phyloP scores from a whole-genome alignment of 2,113 vertebrate genomes.

The Siniperca knerii region DNA sequence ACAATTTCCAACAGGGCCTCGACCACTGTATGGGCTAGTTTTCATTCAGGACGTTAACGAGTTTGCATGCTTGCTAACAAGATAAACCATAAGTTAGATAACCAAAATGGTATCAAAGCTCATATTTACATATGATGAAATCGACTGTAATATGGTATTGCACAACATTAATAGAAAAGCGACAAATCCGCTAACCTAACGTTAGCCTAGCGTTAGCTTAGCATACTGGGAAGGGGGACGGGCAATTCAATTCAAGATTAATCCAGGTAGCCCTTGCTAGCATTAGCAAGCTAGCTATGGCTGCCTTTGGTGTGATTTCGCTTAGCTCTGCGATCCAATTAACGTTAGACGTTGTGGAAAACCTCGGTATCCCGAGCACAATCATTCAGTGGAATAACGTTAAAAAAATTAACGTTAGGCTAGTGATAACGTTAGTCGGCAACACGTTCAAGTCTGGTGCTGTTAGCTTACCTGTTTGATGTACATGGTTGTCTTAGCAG shows the following conservation, averaged over 20 bases:
- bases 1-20: constrained; percentile 35
- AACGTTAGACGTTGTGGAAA: background rate
- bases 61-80: background rate
- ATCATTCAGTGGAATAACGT: background rate
- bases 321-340: background rate
- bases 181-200: background rate
- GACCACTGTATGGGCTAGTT: background rate
- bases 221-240: constrained; percentile 31
- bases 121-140: too few relatives aligned
- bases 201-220: constrained; percentile 66
- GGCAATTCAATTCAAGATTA: constrained; percentile 10
- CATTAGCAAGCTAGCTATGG: background rate
- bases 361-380: rapidly evolving
- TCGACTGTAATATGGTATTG: rapidly evolving
- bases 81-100: rapidly evolving
- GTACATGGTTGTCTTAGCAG: constrained; percentile 78
- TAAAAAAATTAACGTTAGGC: background rate
- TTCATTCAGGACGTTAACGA: constrained; percentile 2
- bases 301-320: rapidly evolving
- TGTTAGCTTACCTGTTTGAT: constrained; percentile 86
- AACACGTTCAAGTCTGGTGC: constrained; percentile 14
- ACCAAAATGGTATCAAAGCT: rapidly evolving
- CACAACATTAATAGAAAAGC: background rate
- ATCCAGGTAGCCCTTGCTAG: constrained; percentile 7
- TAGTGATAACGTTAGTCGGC: constrained; percentile 8